Conservation (phyloP, 2,888 invertebrate genomes). For the Cephus runcator region DNA sequence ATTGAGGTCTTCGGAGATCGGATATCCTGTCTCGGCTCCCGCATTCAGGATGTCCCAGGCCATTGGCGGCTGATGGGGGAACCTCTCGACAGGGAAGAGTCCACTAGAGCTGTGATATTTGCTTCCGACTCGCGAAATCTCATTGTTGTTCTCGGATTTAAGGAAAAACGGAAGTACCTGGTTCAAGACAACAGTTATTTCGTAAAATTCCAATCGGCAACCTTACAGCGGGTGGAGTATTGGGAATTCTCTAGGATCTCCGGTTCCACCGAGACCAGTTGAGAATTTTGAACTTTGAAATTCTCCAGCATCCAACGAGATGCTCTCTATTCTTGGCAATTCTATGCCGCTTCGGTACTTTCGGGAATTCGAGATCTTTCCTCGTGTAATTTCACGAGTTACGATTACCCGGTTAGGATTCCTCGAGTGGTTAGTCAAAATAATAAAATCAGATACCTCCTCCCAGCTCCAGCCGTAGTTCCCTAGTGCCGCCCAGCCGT, state of each 20-base stretch:
- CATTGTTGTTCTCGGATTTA: conserved; percentile 75
- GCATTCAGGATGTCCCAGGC: conserved; percentile 73
- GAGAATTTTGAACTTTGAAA: no score
- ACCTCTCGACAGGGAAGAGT: conserved; percentile 73
- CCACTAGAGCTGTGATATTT: conserved; percentile 74
- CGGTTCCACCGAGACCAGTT: no score
- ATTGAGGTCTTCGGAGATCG: conserved; percentile 74
- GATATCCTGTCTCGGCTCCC: conserved; percentile 72
- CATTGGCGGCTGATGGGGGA: conserved; percentile 73
- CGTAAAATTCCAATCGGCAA: no score
- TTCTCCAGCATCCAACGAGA: no score
- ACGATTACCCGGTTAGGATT: no score
- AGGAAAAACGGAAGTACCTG: conserved; percentile 78
- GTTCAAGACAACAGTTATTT: background rate
- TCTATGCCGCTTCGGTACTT: no score
- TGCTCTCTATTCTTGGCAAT: no score
- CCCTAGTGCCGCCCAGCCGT: conserved; percentile 79
- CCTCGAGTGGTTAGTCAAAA: background rate
- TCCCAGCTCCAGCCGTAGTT: conserved; percentile 82
- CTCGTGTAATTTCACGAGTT: no score
- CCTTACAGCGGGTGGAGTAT: no score
- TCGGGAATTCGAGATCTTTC: no score
- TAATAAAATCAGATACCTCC: conserved; percentile 62
- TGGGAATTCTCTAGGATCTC: no score
- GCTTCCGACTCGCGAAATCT: conserved; percentile 71